Evolutionary conservation across 1,140 invertebrate species (phyloP).

Genomic region (Drosophila pectinifera): DNA sequence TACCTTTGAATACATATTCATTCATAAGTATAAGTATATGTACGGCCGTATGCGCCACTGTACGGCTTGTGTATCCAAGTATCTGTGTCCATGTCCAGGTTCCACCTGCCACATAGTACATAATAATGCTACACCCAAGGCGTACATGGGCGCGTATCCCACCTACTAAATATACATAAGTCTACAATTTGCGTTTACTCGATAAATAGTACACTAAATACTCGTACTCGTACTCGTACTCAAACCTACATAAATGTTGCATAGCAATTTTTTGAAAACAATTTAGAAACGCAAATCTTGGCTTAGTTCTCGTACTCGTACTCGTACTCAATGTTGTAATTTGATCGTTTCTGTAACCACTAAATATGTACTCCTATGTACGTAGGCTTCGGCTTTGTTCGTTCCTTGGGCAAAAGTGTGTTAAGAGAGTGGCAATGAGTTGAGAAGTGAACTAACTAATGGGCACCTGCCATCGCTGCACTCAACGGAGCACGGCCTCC

Average conservation of each 20-base stretch:
- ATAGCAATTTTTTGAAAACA: slow-evolving; percentile 65
- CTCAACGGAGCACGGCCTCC: not conserved
- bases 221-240: slow-evolving; percentile 25
- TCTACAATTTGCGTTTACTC: slow-evolving; percentile 63
- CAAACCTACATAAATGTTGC: slow-evolving; percentile 54
- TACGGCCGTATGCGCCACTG: slow-evolving; percentile 13
- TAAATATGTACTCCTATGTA: slow-evolving; percentile 60
- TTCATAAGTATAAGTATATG: slow-evolving; percentile 38
- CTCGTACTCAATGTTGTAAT: slow-evolving; percentile 80
- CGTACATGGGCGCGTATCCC: slow-evolving; percentile 10
- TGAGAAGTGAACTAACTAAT: slow-evolving; percentile 1
- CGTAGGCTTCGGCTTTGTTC: slow-evolving; percentile 52
- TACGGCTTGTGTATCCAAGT: not conserved
- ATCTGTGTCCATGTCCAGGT: slow-evolving; percentile 15
- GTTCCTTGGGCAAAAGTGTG: slow-evolving; percentile 52
- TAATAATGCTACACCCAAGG: not conserved
- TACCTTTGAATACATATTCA: slow-evolving; percentile 66
- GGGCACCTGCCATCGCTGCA: slow-evolving; percentile 4
- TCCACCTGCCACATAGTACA: not conserved
- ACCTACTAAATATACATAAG: slow-evolving; percentile 29
- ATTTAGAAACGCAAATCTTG: slow-evolving; percentile 76
- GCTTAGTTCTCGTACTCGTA: slow-evolving; percentile 71
- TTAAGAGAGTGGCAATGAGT: slow-evolving; percentile 24
- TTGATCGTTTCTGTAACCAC: slow-evolving; percentile 73
- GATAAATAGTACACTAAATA: slow-evolving; percentile 50